Base-by-base conservation (phyloP, 1,140 invertebrate genomes). In the Zaprionus tsacasi region DNA sequence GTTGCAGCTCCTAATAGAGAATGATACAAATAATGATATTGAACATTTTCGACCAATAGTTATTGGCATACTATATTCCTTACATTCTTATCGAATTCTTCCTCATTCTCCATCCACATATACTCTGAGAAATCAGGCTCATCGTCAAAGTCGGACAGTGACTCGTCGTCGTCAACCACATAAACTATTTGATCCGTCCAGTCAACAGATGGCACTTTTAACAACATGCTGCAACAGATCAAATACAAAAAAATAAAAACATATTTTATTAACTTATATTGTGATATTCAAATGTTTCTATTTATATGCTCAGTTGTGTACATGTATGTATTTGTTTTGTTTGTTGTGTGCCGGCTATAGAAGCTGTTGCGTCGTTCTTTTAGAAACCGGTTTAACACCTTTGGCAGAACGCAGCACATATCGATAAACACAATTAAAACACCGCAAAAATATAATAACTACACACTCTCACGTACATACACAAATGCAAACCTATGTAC, bases 101-200 rank as follows among this genome's bases (percentile, higher is more conserved):
- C 97, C 91, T 97, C 96, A 89, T 98, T 96, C 91, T 97, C 97
- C 97, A 98, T 97, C 97, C 97, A 98, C 94, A 97, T 94, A 80
- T 97, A 98, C 79, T 98, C 97, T 0, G 96, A 96, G 92, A 97
- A 98, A 92, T 97, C 96, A 57, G 94, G 95, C 61, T 92, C 89
- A 70, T 92, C 91, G 71, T 92, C 91, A 43, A 91, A 74, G 79
- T 95, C 94, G 43, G 93, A 92, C 21, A 93, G 92, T n/a, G 93
- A 93, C 58, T 94, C 93, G 59, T 94, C 93, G 12, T 94, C 93
- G 50, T 95, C 94, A 21, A 91, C 82, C 57, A 91, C 74, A 61
- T 91, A 89, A 73, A 92, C 90, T 57, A 92, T 90, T 90, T 92
- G 91, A 72, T 92, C 91, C 65, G 91, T 90, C 91, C 91, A 92